Conservation (phyloP, 2,888 invertebrate species). For the Apomyelois bistriatella region DNA sequence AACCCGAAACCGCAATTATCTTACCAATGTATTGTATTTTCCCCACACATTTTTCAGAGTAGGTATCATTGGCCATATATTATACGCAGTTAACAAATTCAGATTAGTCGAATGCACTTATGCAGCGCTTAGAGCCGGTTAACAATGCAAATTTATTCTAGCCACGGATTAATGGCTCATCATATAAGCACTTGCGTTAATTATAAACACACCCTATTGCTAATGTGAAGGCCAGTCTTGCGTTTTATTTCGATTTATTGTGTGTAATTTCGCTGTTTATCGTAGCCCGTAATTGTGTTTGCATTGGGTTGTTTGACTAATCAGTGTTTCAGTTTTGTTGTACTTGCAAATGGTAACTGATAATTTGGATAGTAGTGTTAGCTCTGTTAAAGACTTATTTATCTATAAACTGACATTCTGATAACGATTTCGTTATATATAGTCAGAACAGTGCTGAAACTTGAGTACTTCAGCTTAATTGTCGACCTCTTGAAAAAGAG, state of each 20-base stretch:
- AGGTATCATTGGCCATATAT: conserved; percentile 26
- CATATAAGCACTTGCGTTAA: conserved; percentile 65
- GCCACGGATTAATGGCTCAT: conserved; percentile 66
- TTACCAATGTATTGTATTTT: neutral
- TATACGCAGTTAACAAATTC: conserved; percentile 40
- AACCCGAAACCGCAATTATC: neutral
- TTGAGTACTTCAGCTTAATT: neutral
- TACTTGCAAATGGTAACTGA: neutral
- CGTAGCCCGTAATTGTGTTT: conserved; percentile 1
- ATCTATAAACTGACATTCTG: neutral
- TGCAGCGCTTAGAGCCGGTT: conserved; percentile 31
- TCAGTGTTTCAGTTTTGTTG: neutral
- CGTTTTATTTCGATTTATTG: conserved; percentile 4
- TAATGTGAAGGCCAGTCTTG: conserved; percentile 1
- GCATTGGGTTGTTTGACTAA: conserved; percentile 1
- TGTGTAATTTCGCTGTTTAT: neutral
- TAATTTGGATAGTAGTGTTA: neutral
- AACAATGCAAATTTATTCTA: conserved; percentile 74
- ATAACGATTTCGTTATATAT: no score
- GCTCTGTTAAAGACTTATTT: neutral
- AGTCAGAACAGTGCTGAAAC: neutral
- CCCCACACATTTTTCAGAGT: neutral
- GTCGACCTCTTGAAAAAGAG: no score
- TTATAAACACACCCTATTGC: conserved; percentile 40
- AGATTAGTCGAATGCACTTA: conserved; percentile 47